phyloP scores from a whole-genome alignment of 2,113 vertebrate genomes.

The Erpornis zantholeuca region DNA sequence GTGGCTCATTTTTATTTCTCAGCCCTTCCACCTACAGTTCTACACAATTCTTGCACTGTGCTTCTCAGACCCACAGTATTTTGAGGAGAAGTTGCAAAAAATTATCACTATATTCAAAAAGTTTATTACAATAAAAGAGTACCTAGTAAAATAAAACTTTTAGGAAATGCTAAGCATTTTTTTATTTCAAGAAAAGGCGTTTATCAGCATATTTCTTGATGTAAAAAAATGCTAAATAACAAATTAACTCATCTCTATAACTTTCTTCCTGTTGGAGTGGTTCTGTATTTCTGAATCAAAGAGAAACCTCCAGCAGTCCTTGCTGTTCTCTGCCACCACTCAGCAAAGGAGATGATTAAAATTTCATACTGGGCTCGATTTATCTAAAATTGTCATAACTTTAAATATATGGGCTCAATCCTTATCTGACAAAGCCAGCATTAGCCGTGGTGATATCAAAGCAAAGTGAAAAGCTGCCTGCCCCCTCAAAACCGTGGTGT shows the following conservation, averaged over 20 bases:
- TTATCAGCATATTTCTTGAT: not conserved
- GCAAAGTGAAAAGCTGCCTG: not conserved
- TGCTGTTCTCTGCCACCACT: not conserved
- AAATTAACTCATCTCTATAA: not conserved
- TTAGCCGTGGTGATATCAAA: not conserved
- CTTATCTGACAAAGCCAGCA: not conserved
- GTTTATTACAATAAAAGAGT: not conserved
- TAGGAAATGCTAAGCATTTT: not conserved
- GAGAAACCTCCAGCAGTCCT: not conserved
- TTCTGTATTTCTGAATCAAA: not conserved
- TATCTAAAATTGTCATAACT: not conserved
- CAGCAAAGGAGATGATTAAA: not conserved
- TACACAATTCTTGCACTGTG: not conserved
- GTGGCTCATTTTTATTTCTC: not conserved
- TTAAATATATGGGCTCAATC: not conserved
- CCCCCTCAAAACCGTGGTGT: not conserved
- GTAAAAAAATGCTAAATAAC: not conserved
- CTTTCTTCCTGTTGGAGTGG: not conserved
- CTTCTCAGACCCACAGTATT: not conserved
- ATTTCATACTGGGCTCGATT: not conserved
- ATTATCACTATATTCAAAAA: not conserved
- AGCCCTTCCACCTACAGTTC: not conserved
- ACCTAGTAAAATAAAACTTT: not conserved
- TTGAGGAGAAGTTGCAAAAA: not conserved
- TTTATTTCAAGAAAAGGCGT: not conserved